These are phyloP conservation scores for Dendroctonus ponderosae DNA, from an alignment of 1,140 invertebrate genomes.

Conservation along the genomic window DNA sequence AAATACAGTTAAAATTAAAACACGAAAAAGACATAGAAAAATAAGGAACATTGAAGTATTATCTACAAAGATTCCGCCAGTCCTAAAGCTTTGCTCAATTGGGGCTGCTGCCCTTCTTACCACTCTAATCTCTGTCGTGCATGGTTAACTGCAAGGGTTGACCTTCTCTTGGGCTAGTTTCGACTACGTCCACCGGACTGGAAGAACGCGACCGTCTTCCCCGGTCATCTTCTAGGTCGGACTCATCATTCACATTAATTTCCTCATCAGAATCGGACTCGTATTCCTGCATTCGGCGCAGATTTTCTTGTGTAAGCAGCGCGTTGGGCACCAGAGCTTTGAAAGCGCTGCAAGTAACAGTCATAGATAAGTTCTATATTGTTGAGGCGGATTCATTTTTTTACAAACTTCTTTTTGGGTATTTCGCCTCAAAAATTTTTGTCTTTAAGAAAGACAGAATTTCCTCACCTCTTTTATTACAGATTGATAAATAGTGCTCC, in stretches of 20 bases:
- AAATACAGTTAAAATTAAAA: too few species aligned
- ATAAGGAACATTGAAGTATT: too few species aligned
- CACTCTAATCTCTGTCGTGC: slow-evolving; percentile 44
- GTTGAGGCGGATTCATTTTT: too few species aligned
- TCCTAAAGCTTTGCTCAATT: too few species aligned
- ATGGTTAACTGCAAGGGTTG: slow-evolving; percentile 49
- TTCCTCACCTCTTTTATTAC: too few species aligned
- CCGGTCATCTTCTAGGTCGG: slow-evolving; percentile 49
- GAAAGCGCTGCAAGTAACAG: slow-evolving; percentile 63
- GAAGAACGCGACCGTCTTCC: slow-evolving; percentile 40
- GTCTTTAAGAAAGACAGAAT: too few species aligned
- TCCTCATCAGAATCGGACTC: slow-evolving; percentile 67
- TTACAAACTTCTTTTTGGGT: too few species aligned
- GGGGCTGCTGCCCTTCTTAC: background rate
- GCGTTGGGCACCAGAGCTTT: slow-evolving; percentile 62
- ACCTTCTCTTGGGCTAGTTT: slow-evolving; percentile 39
- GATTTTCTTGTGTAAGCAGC: slow-evolving; percentile 49
- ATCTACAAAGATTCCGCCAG: too few species aligned
- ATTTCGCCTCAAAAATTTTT: too few species aligned
- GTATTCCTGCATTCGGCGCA: slow-evolving; percentile 50
- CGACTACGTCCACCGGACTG: slow-evolving; percentile 49
- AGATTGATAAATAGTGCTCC: too few species aligned
- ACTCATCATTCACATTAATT: slow-evolving; percentile 66
- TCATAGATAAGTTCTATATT: too few species aligned
- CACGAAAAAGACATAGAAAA: too few species aligned